Base-by-base conservation (phyloP, 2,113 vertebrate genomes). In the Theristicus caerulescens region DNA sequence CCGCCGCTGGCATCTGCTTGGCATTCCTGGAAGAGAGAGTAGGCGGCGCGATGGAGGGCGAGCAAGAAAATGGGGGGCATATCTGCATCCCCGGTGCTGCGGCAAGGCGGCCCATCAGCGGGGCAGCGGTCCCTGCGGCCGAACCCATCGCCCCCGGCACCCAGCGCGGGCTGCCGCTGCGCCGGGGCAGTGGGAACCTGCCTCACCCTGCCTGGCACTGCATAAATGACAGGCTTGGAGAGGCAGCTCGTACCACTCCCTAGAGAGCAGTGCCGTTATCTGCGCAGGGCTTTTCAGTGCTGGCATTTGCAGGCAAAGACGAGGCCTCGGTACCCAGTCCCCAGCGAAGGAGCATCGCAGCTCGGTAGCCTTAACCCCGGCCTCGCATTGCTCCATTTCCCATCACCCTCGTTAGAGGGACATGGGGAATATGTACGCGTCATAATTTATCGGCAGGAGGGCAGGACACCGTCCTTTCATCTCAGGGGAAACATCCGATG, bases 1-100 rank as follows among this genome's bases (percentile, higher is more conserved):
- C 99, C 0, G 97, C 98, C 1, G 90, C 93, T 0, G 99, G 99
- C 99, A 99, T 99, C 96, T 98, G 66, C 96, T 99, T 99, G 78
- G 99, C 98, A 5, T 98, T 99, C 77, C 99, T 99, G 91, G 42
- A 85, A 73, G 29, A 55, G 15, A 73, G 47, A 94, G 65, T 15
- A 78, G 20, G 55, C 0, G 3, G 57, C 3, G 8, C 3, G 1
- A 6, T 36, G 27, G 40, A 82, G 52, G 6, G 20, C 0, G 0
- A 71, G 32, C 42, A 90, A 40, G 24, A 21, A 38, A 59, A 59
- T 0, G 0, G 0, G 24, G 12, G 42, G 0, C 7, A 3, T 7
- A 38, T 15, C 64, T n/a, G 38, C 81, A 73, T 18, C 31, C 59
- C 26, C 65, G 14, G 54, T 1, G 24, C 74, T 57, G 83, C 1